Evolutionary conservation across 2,797 vertebrate species (phyloP), one percentile per base, ranked within the genome.

Genomic region (Lycodopsis pacificus): DNA sequence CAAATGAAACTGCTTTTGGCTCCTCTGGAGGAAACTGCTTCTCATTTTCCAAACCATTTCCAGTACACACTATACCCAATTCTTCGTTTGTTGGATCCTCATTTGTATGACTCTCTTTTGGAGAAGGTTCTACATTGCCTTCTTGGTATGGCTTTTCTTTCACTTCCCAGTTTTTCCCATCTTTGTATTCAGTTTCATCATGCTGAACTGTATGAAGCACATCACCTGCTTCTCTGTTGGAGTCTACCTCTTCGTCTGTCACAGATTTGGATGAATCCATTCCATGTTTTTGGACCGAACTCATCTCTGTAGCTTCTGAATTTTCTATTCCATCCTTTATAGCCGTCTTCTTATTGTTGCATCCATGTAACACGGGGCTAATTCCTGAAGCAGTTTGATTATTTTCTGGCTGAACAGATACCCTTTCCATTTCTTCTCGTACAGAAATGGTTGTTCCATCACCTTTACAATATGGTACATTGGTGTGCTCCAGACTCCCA

Each of bases 371-470:
- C 61, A 68, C 17, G 4, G 40, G n/a, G 8, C 25, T 65, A 66
- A 11, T 61, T 79, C 34, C 73, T 40, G 57, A 48, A 48, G 59
- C 9, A 5, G 30, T 67, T 7, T 40, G 27, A 36, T 46, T 20
- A 34, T 77, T 78, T 38, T 82, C 65, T 56, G 72, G 62, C 57
- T 70, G 59, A 84, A 87, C 5, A 1, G 11, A 56, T 73, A 76
- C 53, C 73, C 58, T 79, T 80, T 73, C 65, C 25, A 61, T 76
- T 17, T 77, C 57, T 68, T 86, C 78, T 79, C 74, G 86, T 69
- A 79, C 62, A 44, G 73, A 51, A 86, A 64, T 71, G 10, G 66
- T 61, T 65, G 42, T 68, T 65, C 38, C 46, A 71, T 90, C 84
- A 54, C 13, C 72, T 79, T 84, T 79, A 53, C 57, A 64, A 73